phyloP scores from a whole-genome alignment of 2,113 vertebrate species.

The Asarcornis scutulata region DNA sequence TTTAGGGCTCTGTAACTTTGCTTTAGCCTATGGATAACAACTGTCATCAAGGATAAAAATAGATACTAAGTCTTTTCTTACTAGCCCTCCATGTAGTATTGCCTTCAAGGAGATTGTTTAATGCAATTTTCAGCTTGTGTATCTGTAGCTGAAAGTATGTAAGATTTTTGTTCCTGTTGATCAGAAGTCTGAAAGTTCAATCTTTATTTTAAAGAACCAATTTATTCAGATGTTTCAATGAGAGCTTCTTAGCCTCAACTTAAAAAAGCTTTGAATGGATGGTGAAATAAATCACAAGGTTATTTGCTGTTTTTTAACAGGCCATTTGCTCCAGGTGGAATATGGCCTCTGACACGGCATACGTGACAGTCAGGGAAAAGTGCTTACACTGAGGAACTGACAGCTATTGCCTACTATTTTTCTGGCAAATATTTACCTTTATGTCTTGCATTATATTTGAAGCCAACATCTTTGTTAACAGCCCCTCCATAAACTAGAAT shows the following conservation, averaged over 20 bases:
- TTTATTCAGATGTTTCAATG: not conserved
- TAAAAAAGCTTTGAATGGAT: not conserved
- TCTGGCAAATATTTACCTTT: constrained; percentile 8
- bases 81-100: not conserved
- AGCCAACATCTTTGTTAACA: not conserved
- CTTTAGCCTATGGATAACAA: not conserved
- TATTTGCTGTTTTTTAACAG: constrained; percentile 16
- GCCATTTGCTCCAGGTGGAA: constrained; percentile 5
- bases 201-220: not conserved
- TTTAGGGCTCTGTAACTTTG: not conserved
- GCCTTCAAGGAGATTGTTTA: not conserved
- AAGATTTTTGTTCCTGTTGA: not conserved
- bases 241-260: not conserved
- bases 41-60: not conserved
- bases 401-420: not conserved
- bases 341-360: not conserved
- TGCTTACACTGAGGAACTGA: not conserved
- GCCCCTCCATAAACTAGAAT: not conserved
- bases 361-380: not conserved
- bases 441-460: not conserved
- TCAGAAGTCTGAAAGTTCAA: not conserved
- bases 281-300: not conserved
- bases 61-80: not conserved
- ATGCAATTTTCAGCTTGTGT: not conserved
- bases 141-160: not conserved